Percentiles rank a stretch among this genome's conserved stretches.
Conservation (phyloP, 2,888 invertebrate genomes). For the Lumbricus terrestris region DNA sequence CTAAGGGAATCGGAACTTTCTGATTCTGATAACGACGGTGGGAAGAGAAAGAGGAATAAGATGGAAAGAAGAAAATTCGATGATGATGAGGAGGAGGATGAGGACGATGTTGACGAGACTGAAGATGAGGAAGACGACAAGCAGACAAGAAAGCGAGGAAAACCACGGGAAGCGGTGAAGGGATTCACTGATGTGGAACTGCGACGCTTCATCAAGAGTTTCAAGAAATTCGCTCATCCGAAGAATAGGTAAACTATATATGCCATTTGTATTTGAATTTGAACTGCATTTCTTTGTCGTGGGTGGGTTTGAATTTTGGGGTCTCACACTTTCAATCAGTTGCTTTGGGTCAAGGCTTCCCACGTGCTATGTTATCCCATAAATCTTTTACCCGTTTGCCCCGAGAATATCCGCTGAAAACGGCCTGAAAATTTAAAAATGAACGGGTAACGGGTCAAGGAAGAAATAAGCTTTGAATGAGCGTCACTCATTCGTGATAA, state of each 20-base stretch:
- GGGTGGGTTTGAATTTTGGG: not conserved
- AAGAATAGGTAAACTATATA: slow-evolving; percentile 62
- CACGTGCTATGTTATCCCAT: not conserved
- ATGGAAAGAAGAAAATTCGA: slow-evolving; percentile 13
- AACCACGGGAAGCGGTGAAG: slow-evolving; percentile 63
- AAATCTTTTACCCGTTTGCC: no score
- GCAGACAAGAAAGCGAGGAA: slow-evolving; percentile 52
- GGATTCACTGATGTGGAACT: slow-evolving; percentile 69
- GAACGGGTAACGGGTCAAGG: no score
- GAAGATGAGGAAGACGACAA: slow-evolving; percentile 32
- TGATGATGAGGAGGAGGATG: slow-evolving; percentile 39
- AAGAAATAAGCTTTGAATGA: not conserved
- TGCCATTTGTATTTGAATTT: no score
- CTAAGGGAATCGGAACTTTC: slow-evolving; percentile 41
- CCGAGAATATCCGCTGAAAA: no score
- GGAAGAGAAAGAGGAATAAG: not conserved
- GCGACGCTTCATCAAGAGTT: slow-evolving; percentile 82
- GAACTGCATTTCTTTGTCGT: slow-evolving; percentile 58
- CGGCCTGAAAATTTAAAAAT: no score
- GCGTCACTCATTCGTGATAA: not conserved
- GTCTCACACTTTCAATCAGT: not conserved
- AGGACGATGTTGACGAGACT: slow-evolving; percentile 29
- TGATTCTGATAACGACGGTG: not conserved
- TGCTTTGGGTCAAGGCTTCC: not conserved
- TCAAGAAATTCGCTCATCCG: slow-evolving; percentile 89